A percentile compares a stretch with the other conserved stretches of the same genome.
These are phyloP conservation scores for Amphiprion clarkii DNA, from an alignment of 2,797 vertebrate species.

Conservation along the genomic window DNA sequence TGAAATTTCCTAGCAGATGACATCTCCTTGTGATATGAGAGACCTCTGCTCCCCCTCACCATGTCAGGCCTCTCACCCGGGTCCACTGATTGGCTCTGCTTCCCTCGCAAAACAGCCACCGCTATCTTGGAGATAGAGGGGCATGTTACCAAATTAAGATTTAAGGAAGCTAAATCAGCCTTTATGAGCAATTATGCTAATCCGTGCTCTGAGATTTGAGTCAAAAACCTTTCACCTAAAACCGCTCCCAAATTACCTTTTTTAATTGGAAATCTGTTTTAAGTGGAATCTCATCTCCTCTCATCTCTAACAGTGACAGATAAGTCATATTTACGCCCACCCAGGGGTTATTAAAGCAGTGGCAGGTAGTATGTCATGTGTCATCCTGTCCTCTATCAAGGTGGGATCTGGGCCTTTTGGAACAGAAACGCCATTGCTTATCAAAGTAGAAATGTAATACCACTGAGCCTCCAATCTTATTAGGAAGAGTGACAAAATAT, in stretches of 20 bases:
- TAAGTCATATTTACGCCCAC: slow-evolving; percentile 68
- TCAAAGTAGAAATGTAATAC: slow-evolving; percentile 19
- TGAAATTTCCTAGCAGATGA: slow-evolving; percentile 52
- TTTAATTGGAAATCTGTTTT: slow-evolving; percentile 77
- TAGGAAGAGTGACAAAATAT: neutral
- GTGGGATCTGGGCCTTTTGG: slow-evolving; percentile 37
- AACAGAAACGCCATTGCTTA: slow-evolving; percentile 12
- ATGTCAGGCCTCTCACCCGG: slow-evolving; percentile 21
- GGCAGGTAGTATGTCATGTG: slow-evolving; percentile 46
- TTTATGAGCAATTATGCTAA: slow-evolving; percentile 82
- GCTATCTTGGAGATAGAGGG: slow-evolving; percentile 34
- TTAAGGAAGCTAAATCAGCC: slow-evolving; percentile 74
- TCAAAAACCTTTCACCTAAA: slow-evolving; percentile 72
- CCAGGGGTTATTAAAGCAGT: slow-evolving; percentile 60
- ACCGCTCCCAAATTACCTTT: slow-evolving; percentile 73
- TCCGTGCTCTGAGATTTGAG: slow-evolving; percentile 70
- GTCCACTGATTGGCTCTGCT: slow-evolving; percentile 21
- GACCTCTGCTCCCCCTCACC: slow-evolving; percentile 31
- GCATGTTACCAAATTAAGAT: slow-evolving; percentile 73
- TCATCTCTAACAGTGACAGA: slow-evolving; percentile 53
- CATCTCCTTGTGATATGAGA: slow-evolving; percentile 44
- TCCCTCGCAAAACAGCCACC: slow-evolving; percentile 32
- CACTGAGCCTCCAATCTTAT: neutral
- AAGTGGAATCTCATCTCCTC: slow-evolving; percentile 63
- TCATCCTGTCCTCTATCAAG: slow-evolving; percentile 57